Evolutionary conservation across 2,113 vertebrate species (phyloP).

Genomic region (Platanista minor): DNA sequence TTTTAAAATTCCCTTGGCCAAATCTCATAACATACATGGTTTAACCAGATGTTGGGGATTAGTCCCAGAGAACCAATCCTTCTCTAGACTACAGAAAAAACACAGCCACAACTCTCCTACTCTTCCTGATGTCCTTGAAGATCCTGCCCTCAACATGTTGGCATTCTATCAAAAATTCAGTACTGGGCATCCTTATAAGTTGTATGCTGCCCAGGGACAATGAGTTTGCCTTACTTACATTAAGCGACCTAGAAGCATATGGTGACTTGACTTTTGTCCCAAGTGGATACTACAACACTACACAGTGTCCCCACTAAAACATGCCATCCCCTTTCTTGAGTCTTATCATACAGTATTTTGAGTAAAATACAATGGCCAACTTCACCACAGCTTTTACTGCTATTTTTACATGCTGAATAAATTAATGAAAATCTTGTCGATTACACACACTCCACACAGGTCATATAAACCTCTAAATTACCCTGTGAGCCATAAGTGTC

Average conservation of each 20-base stretch:
- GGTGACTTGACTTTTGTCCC: neutral
- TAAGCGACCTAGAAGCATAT: neutral
- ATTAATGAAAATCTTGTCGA: neutral
- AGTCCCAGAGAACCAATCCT: constrained; percentile 40
- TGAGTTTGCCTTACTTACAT: neutral
- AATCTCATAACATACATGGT: constrained; percentile 48
- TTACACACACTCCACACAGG: neutral
- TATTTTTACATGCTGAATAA: neutral
- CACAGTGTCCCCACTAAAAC: neutral
- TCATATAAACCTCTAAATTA: neutral
- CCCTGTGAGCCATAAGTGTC: neutral
- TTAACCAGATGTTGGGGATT: constrained; percentile 66
- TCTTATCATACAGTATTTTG: neutral
- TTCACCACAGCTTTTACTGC: neutral
- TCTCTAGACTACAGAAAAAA: constrained; percentile 8
- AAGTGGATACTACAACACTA: neutral
- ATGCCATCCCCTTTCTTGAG: neutral
- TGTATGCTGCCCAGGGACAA: neutral
- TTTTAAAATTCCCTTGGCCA: constrained; percentile 45
- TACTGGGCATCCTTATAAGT: neutral
- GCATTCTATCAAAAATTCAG: neutral
- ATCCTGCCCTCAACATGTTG: neutral
- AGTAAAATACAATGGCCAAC: neutral
- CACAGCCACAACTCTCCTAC: neutral
- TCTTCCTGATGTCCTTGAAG: constrained; percentile 6